Conservation (phyloP, 2,797 vertebrate species). For the Argentina silus region DNA sequence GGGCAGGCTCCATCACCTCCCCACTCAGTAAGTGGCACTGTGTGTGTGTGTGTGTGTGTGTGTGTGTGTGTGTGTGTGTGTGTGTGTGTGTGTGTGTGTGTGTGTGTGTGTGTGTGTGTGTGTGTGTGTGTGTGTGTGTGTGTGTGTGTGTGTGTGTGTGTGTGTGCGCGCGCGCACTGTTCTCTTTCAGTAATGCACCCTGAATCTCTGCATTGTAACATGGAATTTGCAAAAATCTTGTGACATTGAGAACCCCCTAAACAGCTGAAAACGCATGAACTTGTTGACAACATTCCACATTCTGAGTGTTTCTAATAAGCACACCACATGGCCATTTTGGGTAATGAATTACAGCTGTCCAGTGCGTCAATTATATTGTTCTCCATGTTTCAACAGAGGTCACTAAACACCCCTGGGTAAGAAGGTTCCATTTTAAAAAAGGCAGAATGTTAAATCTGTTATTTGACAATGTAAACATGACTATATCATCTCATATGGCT, state of each 20-base stretch:
- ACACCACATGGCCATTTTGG: constrained; percentile 48
- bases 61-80: neutral
- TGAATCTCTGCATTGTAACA: constrained; percentile 68
- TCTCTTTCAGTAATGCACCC: constrained; percentile 45
- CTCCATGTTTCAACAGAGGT: constrained; percentile 35
- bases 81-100: constrained; percentile 32
- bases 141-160: constrained; percentile 30
- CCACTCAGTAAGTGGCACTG: constrained; percentile 85
- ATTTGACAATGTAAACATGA: constrained; percentile 35
- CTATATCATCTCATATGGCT: constrained; percentile 7
- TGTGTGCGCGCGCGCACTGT: too few species aligned
- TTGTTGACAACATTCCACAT: constrained; percentile 57
- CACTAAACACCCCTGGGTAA: constrained; percentile 18
- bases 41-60: constrained; percentile 28
- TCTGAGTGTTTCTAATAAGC: constrained; percentile 49
- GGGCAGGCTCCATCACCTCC: constrained; percentile 82
- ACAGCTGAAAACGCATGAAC: constrained; percentile 54
- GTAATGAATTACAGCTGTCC: constrained; percentile 56
- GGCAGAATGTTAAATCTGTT: constrained; percentile 10
- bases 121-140: constrained; percentile 12
- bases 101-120: constrained; percentile 27
- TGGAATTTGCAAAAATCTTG: constrained; percentile 59
- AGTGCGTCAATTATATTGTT: constrained; percentile 41
- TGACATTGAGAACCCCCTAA: constrained; percentile 60
- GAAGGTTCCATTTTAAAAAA: constrained; percentile 22